Evolutionary conservation across 1,140 invertebrate genomes (phyloP), one percentile per base, ranked within the genome.

Genomic region (Condylostylus longicornis): DNA sequence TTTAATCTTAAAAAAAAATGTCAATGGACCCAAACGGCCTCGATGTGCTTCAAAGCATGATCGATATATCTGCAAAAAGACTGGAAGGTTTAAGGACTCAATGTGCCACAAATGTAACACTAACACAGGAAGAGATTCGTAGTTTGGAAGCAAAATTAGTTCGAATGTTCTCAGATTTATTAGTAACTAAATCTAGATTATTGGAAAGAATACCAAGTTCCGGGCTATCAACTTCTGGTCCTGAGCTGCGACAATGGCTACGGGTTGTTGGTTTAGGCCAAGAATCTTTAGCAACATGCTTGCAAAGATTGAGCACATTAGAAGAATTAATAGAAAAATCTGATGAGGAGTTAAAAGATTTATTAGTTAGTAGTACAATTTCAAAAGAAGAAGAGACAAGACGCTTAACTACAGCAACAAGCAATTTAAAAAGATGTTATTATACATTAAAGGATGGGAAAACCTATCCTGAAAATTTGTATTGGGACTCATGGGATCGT

Each of bases 91-190:
- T 96, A 47, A 71, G 90, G 57, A 91, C 86, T 35, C 79, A 88
- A 69, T 95, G 89, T 68, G 79, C 81, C 15, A 87, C 86, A 35
- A 88, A 79, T 59, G 84, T 81, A 30, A 84, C 88, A 63, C 70
- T 96, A 43, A 95, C 89, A 27, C 87, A 93, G 58, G 84, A 93
- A 56, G 89, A 95, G 74, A 95, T 95, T 52, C 72, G 88, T 45
- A 86, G 82, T 34, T 66, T 93, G 32, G 91, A 95, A 79, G 86
- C 82, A 20, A 97, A 97, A 64, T 62, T 97, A 37, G 82, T 96
- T 41, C 89, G 90, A 61, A 69, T 93, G 46, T 95, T 93, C 58
- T 87, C 88, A 22, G 75, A 79, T 41, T 82, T 94, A 69, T 66
- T 95, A 47, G 73, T 90, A 36, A 83, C 78, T 15, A 93, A 91